Evolutionary conservation across 2,888 invertebrate genomes (phyloP).

Genomic region (Brassicogethes aeneus): DNA sequence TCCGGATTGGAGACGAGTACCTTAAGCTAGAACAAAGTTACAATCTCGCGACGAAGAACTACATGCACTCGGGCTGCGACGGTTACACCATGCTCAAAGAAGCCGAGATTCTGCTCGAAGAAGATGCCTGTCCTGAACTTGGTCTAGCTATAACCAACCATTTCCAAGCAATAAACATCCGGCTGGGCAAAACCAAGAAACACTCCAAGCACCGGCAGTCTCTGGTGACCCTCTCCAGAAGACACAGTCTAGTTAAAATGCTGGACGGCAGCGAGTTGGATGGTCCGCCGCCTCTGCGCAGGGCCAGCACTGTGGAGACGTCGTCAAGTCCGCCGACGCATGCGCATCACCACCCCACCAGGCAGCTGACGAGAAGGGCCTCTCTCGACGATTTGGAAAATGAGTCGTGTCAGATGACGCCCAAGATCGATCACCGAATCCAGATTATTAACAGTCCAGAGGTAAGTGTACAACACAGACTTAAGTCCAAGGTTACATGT

Average conservation of each 20-base stretch:
- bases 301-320: conserved; percentile 40
- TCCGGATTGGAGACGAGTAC: conserved; percentile 80
- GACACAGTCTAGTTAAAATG: conserved; percentile 73
- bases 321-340: conserved; percentile 24
- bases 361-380: conserved; percentile 59
- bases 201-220: conserved; percentile 80
- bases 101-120: conserved; percentile 67
- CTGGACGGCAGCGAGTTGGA: conserved; percentile 60
- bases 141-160: conserved; percentile 82
- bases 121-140: conserved; percentile 79
- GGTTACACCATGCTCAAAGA: conserved; percentile 73
- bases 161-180: conserved; percentile 77
- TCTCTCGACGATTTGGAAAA: conserved; percentile 76
- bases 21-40: conserved; percentile 63
- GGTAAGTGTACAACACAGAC: conserved; percentile 43
- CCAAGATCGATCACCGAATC: conserved; percentile 74
- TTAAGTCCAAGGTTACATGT: too few species aligned
- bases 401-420: conserved; percentile 71
- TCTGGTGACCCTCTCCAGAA: conserved; percentile 70
- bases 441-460: conserved; percentile 63
- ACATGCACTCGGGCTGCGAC: conserved; percentile 73
- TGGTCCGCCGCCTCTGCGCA: conserved; percentile 61
- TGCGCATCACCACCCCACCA: conserved; percentile 26
- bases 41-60: conserved; percentile 72
- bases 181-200: conserved; percentile 58